phyloP scores from a whole-genome alignment of 2,797 vertebrate species.

The Dendrocincla fuliginosa region DNA sequence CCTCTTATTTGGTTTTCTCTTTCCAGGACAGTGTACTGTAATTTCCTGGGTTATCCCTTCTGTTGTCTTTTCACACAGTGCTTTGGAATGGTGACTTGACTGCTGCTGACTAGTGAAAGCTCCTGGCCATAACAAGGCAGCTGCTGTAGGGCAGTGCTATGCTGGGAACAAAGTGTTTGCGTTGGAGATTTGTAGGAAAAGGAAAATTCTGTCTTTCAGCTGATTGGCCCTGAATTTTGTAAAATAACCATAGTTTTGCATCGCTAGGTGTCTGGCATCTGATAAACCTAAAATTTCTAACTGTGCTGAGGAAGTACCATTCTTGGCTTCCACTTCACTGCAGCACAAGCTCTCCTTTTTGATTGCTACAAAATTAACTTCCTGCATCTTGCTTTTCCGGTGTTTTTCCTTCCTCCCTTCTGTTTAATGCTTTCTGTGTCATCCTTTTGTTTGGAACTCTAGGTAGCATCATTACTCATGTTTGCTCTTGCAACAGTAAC shows the following conservation, averaged over 20 bases:
- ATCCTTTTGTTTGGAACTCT: neutral
- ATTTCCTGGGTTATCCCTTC: neutral
- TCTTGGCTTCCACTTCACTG: neutral
- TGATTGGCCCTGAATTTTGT: neutral
- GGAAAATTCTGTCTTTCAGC: neutral
- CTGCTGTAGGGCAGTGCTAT: fast-evolving
- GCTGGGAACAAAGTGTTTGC: neutral
- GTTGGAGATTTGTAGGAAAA: neutral
- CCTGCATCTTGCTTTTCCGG: neutral
- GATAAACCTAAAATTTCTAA: neutral
- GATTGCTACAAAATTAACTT: neutral
- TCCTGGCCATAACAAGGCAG: neutral
- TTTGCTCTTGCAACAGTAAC: neutral
- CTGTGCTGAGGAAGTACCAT: fast-evolving
- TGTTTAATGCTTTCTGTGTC: neutral
- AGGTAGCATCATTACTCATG: neutral
- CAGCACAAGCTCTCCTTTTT: neutral
- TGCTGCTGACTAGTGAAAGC: neutral
- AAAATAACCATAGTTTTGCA: neutral
- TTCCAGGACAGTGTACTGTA: neutral
- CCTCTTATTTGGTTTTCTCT: neutral
- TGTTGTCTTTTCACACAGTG: neutral
- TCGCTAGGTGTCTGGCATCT: neutral
- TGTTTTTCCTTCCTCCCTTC: neutral
- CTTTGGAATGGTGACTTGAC: neutral